Base-by-base conservation (phyloP, 2,797 vertebrate genomes). In the Catostomus latipinnis region DNA sequence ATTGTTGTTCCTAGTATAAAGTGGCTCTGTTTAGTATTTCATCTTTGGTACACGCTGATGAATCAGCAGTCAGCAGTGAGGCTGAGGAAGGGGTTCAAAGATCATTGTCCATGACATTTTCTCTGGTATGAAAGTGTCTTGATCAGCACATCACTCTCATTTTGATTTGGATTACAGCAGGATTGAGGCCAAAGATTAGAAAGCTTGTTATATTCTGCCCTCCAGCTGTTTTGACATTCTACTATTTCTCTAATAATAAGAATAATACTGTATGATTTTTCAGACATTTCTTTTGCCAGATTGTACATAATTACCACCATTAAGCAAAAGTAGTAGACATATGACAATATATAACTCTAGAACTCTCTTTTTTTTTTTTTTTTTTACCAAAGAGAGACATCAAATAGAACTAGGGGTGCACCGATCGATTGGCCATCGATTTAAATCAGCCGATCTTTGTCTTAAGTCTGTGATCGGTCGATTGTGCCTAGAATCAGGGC, bases 111-210 rank as follows among this genome's bases (percentile, higher is more conserved):
- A 18, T 57, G 81, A 86, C 72, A 83, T 78, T 82, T 78, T 8
- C 77, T 80, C 48, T 69, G 75, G 66, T 67, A 54, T 85, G 62
- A 86, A 81, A 58, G 57, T 76, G 65, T 83, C 73, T 85, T 85
- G 22, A 81, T 85, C 68, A 14, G 46, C 70, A 58, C 76, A 78
- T 66, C 58, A 60, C 72, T 74, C 57, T 62, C 76, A 49, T 71
- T 83, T 76, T 80, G 74, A 65, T 81, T 83, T 81, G 78, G 86
- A 90, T 91, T 88, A 88, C 73, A 11, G 79, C 13, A 13, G 81
- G 87, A 90, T 89, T 82, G 46, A 88, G 88, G 84, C 73, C 86
- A 86, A 81, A 86, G 87, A 90, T 89, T 87, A 89, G 65, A 78
- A 80, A 61, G 67, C 49, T 67, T 5, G 68, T 22, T 81, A 1